Conservation (phyloP, 1,140 invertebrate species). For the Ericerus pela region DNA sequence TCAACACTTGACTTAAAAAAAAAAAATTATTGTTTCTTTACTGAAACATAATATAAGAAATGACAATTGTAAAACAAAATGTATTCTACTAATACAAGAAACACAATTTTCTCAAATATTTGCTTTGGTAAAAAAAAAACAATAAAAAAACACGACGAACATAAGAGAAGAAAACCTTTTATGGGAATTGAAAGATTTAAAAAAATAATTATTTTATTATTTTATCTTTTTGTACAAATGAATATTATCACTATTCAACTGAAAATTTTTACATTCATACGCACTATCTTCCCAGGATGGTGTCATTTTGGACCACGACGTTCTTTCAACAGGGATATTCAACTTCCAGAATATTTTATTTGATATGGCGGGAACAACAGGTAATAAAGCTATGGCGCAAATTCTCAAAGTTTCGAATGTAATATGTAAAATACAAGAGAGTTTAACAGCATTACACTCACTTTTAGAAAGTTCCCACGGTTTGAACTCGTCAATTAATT, state of each 20-base stretch:
- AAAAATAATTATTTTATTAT: conserved; percentile 34
- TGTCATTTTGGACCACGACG: conserved; percentile 38
- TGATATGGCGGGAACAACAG: conserved; percentile 63
- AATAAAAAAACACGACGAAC: too few species aligned
- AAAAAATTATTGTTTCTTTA: too few species aligned
- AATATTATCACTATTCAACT: conserved; percentile 20
- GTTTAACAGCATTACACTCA: conserved; percentile 33
- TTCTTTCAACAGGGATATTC: conserved; percentile 34
- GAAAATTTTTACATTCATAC: neutral
- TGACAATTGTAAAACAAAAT: too few species aligned
- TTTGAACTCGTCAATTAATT: conserved; percentile 66
- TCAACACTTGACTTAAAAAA: too few species aligned
- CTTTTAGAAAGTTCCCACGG: conserved; percentile 73
- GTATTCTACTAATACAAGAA: too few species aligned
- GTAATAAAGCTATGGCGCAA: conserved; percentile 59
- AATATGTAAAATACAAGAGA: conserved; percentile 62
- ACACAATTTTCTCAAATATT: too few species aligned
- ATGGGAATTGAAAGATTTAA: too few species aligned
- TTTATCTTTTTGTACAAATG: conserved; percentile 23
- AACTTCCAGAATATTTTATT: conserved; percentile 50
- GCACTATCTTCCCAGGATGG: conserved; percentile 20
- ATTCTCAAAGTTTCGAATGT: conserved; percentile 65
- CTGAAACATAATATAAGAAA: too few species aligned
- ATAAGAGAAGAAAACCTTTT: too few species aligned
- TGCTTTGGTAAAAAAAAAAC: too few species aligned